These are phyloP conservation scores for Drosophila colorata DNA, from an alignment of 2,888 invertebrate genomes.

Conservation along the genomic window DNA sequence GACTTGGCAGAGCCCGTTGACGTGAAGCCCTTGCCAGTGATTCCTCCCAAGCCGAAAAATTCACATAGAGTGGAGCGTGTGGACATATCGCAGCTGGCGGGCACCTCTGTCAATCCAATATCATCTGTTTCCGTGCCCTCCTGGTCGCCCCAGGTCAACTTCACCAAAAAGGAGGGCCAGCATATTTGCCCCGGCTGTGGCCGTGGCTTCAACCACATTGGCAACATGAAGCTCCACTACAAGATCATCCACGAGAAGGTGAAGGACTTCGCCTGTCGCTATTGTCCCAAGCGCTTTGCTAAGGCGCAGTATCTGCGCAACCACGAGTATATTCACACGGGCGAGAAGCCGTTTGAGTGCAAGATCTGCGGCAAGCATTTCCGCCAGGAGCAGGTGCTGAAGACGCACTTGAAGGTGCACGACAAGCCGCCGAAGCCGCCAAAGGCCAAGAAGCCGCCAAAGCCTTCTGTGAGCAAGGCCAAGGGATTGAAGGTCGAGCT, in stretches of 20 bases:
- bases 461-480: conserved; percentile 59
- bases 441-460: conserved; percentile 57
- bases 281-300: conserved; percentile 83
- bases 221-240: conserved; percentile 82
- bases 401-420: conserved; percentile 83
- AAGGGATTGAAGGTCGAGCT: conserved; percentile 53
- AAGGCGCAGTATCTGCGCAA: conserved; percentile 84
- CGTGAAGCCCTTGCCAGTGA: conserved; percentile 46
- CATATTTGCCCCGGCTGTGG: conserved; percentile 83
- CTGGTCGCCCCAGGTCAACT: conserved; percentile 83
- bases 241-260: conserved; percentile 84
- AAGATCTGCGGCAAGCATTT: conserved; percentile 82
- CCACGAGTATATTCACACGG: conserved; percentile 84
- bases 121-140: conserved; percentile 82
- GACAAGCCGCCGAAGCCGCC: conserved; percentile 69
- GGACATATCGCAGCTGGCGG: conserved; percentile 80
- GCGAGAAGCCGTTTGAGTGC: conserved; percentile 84
- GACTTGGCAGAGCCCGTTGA: conserved; percentile 43
- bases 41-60: conserved; percentile 76
- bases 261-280: conserved; percentile 83
- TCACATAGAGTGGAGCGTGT: conserved; percentile 82
- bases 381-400: conserved; percentile 82
- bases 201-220: conserved; percentile 82
- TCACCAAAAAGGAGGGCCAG: conserved; percentile 83
- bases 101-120: conserved; percentile 82